Conservation (phyloP, 2,888 invertebrate species). For the Pterobdella sp. region DNA sequence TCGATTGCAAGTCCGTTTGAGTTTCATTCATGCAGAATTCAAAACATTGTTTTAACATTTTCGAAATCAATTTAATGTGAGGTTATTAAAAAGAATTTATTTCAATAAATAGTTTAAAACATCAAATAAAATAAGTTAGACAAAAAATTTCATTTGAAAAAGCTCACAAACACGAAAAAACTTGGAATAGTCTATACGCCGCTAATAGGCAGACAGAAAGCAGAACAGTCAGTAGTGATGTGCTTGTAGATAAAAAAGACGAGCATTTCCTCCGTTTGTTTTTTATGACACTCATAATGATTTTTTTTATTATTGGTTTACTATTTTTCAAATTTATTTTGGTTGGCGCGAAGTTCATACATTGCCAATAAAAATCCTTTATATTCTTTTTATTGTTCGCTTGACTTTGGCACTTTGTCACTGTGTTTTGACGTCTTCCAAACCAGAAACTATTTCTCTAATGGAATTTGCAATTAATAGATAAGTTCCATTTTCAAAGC, state of each 20-base stretch:
- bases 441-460: too few species aligned
- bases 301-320: constrained; percentile 3
- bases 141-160: neutral
- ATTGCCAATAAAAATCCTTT: too few species aligned
- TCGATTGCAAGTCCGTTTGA: too few species aligned
- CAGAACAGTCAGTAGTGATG: neutral
- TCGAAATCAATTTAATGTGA: too few species aligned
- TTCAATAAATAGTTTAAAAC: too few species aligned
- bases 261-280: constrained; percentile 6
- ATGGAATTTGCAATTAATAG: too few species aligned
- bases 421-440: too few species aligned
- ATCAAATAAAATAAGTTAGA: neutral
- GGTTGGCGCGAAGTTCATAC: too few species aligned
- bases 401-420: constrained; percentile 2
- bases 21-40: too few species aligned
- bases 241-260: constrained; percentile 3
- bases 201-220: neutral
- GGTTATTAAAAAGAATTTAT: too few species aligned
- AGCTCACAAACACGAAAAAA: neutral
- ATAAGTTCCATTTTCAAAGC: too few species aligned
- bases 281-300: neutral
- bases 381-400: neutral
- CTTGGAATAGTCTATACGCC: neutral
- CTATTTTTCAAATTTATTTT: constrained; percentile 3
- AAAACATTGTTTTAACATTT: too few species aligned